These are phyloP conservation scores for Drosophila busckii DNA, from an alignment of 1,140 invertebrate species.

Conservation along the genomic window DNA sequence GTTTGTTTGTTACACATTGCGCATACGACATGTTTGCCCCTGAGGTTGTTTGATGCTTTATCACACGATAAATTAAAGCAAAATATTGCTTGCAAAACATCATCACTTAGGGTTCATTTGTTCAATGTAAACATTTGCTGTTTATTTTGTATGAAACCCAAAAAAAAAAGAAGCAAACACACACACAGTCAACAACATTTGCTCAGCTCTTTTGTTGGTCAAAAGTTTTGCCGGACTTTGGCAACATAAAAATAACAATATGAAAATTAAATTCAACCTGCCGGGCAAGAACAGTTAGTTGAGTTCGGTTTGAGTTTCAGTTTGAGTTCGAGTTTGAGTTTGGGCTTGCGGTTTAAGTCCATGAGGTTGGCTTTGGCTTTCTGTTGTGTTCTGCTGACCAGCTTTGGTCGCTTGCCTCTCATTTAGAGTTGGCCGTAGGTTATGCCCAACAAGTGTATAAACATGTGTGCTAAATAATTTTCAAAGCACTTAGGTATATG, in stretches of 20 bases:
- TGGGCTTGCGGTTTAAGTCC: no score
- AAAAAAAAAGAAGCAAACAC: background rate
- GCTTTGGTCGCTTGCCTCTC: conserved; percentile 49
- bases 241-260: conserved; percentile 44
- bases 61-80: conserved; percentile 23
- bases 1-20: conserved; percentile 19
- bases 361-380: background rate
- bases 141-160: conserved; percentile 8
- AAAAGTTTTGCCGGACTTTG: conserved; percentile 4
- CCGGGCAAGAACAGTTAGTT: conserved; percentile 4
- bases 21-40: conserved; percentile 22
- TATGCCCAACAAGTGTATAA: conserved; percentile 14
- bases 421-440: conserved; percentile 44
- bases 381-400: background rate
- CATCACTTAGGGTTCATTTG: conserved; percentile 1
- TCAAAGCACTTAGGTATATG: no score
- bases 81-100: conserved; percentile 23
- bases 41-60: background rate
- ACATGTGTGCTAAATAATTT: conserved; percentile 56
- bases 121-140: conserved; percentile 1
- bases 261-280: conserved; percentile 41
- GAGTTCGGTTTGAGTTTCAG: conserved; percentile 7
- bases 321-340: no score
- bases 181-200: conserved; percentile 24
- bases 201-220: background rate